phyloP scores from a whole-genome alignment of 2,888 invertebrate genomes.

The Troglohyphantes excavatus region DNA sequence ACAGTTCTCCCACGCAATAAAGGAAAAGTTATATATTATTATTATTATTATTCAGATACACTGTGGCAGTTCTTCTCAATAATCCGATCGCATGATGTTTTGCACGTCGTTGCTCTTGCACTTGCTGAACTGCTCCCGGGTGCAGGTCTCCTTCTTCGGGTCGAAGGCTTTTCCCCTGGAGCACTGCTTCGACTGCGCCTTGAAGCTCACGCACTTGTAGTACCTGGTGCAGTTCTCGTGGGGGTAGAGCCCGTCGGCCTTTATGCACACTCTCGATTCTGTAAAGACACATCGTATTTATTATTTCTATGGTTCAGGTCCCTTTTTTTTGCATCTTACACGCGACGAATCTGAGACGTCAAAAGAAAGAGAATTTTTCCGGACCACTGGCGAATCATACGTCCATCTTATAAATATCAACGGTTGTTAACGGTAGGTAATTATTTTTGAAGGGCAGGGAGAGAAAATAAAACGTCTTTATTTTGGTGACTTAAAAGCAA shows the following conservation, averaged over 20 bases:
- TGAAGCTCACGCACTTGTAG: conserved; percentile 19
- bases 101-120: conserved; percentile 10
- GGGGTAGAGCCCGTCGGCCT: background rate
- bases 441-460: too few species aligned
- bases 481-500: too few species aligned
- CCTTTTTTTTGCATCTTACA: background rate
- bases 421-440: too few species aligned
- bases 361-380: background rate
- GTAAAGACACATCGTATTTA: background rate
- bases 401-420: too few species aligned
- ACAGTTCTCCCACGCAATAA: too few species aligned
- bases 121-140: background rate
- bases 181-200: conserved; percentile 1
- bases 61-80: too few species aligned
- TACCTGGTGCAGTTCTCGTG: conserved; percentile 5
- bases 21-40: too few species aligned
- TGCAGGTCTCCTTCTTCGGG: background rate
- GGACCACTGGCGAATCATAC: background rate
- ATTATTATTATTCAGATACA: too few species aligned
- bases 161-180: background rate
- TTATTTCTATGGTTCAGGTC: background rate
- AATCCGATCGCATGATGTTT: background rate
- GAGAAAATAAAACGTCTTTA: too few species aligned
- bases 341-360: background rate
- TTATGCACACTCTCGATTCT: background rate